phyloP scores from a whole-genome alignment of 1,140 invertebrate genomes.

The Heterodera schachtii region DNA sequence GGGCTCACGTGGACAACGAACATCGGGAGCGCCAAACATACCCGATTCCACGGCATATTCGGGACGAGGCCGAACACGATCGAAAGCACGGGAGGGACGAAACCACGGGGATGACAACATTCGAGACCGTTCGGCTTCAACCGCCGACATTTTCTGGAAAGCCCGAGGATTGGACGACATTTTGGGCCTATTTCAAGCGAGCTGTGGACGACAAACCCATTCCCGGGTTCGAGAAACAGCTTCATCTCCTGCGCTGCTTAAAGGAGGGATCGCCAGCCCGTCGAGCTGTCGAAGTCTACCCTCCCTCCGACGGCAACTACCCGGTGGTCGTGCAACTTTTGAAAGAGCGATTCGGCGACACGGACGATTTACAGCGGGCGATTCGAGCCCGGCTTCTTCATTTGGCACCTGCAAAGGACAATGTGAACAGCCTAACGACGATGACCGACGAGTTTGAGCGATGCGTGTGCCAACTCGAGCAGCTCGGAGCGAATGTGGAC shows the following conservation, averaged over 20 bases:
- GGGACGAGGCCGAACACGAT: background rate
- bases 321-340: conserved; percentile 4
- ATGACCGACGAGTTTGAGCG: background rate
- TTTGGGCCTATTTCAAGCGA: background rate
- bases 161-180: conserved; percentile 7
- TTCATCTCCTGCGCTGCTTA: background rate
- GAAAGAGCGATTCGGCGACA: background rate
- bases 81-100: background rate
- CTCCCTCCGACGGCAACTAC: conserved; percentile 3
- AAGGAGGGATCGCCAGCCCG: background rate
- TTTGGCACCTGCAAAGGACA: background rate
- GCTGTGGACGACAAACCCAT: background rate
- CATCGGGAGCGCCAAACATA: no score
- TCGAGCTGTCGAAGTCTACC: conserved; percentile 1
- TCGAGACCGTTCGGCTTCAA: background rate
- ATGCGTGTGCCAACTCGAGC: background rate
- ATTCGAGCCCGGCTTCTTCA: background rate
- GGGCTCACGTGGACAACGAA: no score
- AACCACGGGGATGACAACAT: background rate
- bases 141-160: background rate
- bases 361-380: background rate
- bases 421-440: background rate
- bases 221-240: background rate
- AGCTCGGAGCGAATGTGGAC: background rate
- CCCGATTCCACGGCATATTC: no score